phyloP scores from a whole-genome alignment of 2,888 invertebrate species.

The Caenorhabditis virilis region DNA sequence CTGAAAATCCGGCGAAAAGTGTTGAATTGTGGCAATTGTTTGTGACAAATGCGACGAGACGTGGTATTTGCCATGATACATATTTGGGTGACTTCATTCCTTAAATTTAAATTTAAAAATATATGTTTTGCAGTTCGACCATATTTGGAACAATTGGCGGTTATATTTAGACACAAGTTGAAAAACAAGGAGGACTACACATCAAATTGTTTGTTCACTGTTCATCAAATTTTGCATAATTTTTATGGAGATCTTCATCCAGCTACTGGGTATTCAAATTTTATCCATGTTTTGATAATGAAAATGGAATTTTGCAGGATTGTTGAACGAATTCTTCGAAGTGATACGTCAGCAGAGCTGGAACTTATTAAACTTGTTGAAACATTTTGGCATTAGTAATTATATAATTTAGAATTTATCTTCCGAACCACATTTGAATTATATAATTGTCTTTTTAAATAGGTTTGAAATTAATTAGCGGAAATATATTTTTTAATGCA shows the following conservation, averaged over 20 bases:
- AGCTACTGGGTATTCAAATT: conserved; percentile 5
- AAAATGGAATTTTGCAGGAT: not conserved
- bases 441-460: too few relatives aligned
- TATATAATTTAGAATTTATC: too few relatives aligned
- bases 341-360: not conserved
- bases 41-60: conserved; percentile 11
- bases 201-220: not conserved
- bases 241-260: conserved; percentile 27
- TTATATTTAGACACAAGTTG: conserved; percentile 4
- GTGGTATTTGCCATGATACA: conserved; percentile 14
- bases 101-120: not conserved
- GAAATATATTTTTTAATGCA: too few relatives aligned
- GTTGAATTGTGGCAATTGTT: conserved; percentile 16
- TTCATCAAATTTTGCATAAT: conserved; percentile 8
- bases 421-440: too few relatives aligned
- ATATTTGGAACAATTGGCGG: conserved; percentile 10
- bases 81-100: conserved; percentile 13
- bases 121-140: conserved; percentile 22
- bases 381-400: not conserved
- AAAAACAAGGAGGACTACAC: conserved; percentile 7
- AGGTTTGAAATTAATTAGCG: too few relatives aligned
- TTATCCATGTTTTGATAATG: not conserved
- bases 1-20: not conserved
- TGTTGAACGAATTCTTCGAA: not conserved
- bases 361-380: not conserved